phyloP scores from a whole-genome alignment of 1,140 invertebrate genomes.

The Diprion similis region DNA sequence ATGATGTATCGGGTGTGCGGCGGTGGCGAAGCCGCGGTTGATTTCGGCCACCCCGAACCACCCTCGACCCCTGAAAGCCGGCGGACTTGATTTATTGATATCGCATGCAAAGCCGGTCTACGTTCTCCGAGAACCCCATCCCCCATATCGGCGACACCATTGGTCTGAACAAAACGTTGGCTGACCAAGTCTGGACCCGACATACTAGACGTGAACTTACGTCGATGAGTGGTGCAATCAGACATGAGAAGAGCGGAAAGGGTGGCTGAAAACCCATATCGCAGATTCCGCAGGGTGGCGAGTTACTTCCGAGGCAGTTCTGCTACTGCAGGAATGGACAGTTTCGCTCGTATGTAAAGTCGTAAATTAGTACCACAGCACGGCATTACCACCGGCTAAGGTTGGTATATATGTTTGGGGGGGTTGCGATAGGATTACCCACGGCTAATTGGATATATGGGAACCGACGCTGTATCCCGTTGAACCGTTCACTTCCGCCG shows the following conservation, averaged over 20 bases:
- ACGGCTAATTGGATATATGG: slow-evolving; percentile 60
- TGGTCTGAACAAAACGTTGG: too few species aligned
- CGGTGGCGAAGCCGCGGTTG: slow-evolving; percentile 49
- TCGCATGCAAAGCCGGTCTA: slow-evolving; percentile 62
- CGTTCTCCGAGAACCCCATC: slow-evolving; percentile 36
- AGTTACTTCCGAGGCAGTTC: too few species aligned
- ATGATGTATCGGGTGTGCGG: too few species aligned
- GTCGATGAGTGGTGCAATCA: too few species aligned
- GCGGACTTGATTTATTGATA: slow-evolving; percentile 63
- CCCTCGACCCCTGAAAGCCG: slow-evolving; percentile 58
- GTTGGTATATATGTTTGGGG: neutral
- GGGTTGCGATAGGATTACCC: slow-evolving; percentile 48
- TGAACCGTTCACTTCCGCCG: slow-evolving; percentile 26
- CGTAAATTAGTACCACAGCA: neutral
- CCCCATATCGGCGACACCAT: slow-evolving; percentile 9
- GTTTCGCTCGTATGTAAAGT: neutral
- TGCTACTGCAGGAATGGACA: too few species aligned
- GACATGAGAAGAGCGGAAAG: too few species aligned
- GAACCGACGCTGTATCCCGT: slow-evolving; percentile 41
- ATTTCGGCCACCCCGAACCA: slow-evolving; percentile 60
- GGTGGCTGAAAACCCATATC: too few species aligned
- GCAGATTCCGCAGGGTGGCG: too few species aligned
- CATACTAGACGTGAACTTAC: too few species aligned
- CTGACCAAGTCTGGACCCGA: too few species aligned
- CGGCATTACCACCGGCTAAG: neutral